Percentiles rank a stretch among this genome's conserved stretches.
phyloP scores from a whole-genome alignment of 2,888 invertebrate species.

The Nowickia ferox region DNA sequence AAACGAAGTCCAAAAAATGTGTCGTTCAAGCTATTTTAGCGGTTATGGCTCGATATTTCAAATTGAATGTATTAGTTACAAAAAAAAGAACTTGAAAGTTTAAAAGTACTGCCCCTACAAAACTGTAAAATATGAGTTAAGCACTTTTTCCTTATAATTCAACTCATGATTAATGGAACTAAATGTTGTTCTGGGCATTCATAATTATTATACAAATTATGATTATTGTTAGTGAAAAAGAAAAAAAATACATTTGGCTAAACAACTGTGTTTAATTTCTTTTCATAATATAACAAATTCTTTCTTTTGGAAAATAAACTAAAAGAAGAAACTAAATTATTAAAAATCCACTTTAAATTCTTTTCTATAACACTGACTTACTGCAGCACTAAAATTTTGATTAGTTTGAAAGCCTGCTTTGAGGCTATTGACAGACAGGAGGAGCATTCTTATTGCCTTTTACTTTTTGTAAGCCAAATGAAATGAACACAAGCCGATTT shows the following conservation, averaged over 20 bases:
- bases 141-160: background rate
- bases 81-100: too few species aligned
- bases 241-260: background rate
- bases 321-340: background rate
- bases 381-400: background rate
- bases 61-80: too few species aligned
- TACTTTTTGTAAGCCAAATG: background rate
- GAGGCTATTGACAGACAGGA: slow-evolving; percentile 14
- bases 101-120: too few species aligned
- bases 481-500: slow-evolving; percentile 8
- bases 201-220: slow-evolving; percentile 8
- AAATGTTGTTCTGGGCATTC: background rate
- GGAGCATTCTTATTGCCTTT: slow-evolving; percentile 4
- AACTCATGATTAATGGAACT: slow-evolving; percentile 2
- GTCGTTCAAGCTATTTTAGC: too few species aligned
- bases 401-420: slow-evolving; percentile 17
- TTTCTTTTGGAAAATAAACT: background rate
- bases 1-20: too few species aligned
- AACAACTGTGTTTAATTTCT: too few species aligned
- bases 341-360: background rate
- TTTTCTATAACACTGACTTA: background rate
- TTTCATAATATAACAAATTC: too few species aligned
- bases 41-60: too few species aligned
- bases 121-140: too few species aligned
- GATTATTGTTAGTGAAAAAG: background rate